phyloP scores from a whole-genome alignment of 2,888 invertebrate species.

The Rapana venosa region DNA sequence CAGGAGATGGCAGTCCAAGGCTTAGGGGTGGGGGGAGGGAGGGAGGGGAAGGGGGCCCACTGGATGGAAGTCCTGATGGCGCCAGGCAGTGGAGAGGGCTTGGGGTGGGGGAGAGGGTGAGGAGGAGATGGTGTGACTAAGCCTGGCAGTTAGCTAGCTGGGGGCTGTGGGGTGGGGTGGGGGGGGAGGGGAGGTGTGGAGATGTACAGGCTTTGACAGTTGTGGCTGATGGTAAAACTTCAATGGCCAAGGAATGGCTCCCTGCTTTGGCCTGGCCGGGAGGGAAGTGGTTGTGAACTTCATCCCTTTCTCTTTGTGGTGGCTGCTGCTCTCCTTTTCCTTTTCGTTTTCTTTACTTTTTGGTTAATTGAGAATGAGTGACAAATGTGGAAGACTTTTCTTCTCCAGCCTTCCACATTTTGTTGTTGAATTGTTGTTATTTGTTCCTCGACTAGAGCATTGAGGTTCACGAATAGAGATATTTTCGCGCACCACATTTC shows the following conservation, averaged over 20 bases:
- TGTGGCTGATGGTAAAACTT: conserved; percentile 12
- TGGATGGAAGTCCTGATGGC: conserved; percentile 18
- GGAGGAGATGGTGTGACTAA: neutral
- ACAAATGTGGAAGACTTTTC: no score
- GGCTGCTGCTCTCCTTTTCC: neutral
- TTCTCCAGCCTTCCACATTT: no score
- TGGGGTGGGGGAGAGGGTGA: neutral
- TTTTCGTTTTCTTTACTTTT: no score
- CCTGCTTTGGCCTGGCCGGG: neutral
- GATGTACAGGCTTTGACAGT: neutral
- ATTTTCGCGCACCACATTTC: no score
- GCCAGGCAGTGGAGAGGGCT: neutral
- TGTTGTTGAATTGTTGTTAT: no score
- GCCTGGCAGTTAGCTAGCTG: no score
- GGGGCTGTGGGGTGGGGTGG: neutral
- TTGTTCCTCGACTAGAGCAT: no score
- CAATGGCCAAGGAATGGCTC: neutral
- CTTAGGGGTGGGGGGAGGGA: neutral
- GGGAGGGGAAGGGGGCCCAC: neutral
- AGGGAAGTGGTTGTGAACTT: neutral
- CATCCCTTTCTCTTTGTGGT: neutral
- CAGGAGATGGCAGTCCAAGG: neutral
- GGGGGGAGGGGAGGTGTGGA: neutral
- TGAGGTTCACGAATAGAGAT: no score
- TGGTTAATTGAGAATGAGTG: no score